Evolutionary conservation across 2,888 invertebrate genomes (phyloP), one percentile per base, ranked within the genome.

Genomic region (Brachypterus glaber): DNA sequence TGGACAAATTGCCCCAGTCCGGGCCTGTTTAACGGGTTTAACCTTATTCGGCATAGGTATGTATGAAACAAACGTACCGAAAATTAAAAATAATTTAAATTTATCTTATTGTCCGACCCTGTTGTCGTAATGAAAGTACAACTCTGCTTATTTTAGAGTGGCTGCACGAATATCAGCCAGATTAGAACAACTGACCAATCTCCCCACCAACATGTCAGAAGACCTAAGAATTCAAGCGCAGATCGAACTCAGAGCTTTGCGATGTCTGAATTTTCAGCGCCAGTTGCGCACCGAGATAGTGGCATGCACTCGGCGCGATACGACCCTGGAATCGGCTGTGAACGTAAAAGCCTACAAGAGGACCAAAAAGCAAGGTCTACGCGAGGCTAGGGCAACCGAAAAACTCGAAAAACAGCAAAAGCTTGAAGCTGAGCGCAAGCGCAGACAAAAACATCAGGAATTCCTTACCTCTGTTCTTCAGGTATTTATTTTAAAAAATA

Each of bases 351-450:
- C 95, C 1, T 98, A 98, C 67, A 96, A 97, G 62, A 79, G 98
- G 36, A 91, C 92, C 3, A 99, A 98, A 65, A 75, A 95, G 0
- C 97, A 97, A 66, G 92, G 54, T 8, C 32, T 54, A n/a, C 77
- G 97, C 1, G 98, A 98, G 66, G 98, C 98, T 3, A 76, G 98
- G 40, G 92, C 96, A 27, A 98, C 97, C 0, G 98, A 98, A 67
- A 96, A 95, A 64, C 71, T 98, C 18, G 98, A 99, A 64, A 98
- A 97, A 59, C 97, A 98, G 64, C 97, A 97, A 69, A 97, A 97
- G 67, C 70, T 97, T 37, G 98, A 99, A 66, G 93, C 95, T 4
- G 98, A 98, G 68, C 77, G 95, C 35, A 95, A 95, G 64, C 80
- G 93, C 12, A 72, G 96, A 7, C 97, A 97, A 67, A 95, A 96